Evolutionary conservation across 2,888 invertebrate genomes (phyloP).

Genomic region (Diaprepes abbreviatus): DNA sequence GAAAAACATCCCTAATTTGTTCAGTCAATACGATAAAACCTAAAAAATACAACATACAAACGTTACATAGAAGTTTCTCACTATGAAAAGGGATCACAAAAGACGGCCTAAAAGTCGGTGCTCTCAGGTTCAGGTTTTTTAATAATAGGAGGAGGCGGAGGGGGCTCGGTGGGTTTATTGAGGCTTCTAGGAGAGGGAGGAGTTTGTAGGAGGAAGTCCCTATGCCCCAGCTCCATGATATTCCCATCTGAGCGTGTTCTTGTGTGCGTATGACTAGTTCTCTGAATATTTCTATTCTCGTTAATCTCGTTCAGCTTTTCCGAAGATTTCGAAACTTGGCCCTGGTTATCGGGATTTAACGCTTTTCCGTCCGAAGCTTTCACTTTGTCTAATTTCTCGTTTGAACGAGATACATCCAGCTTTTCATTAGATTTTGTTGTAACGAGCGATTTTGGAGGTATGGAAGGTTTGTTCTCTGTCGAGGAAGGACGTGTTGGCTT

Average conservation of each 20-base stretch:
- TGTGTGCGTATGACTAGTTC: conserved; percentile 65
- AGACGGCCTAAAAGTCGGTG: conserved; percentile 63
- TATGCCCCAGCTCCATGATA: conserved; percentile 60
- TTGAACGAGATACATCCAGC: conserved; percentile 49
- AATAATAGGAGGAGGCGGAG: conserved; percentile 65
- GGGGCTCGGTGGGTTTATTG: conserved; percentile 66
- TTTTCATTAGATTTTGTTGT: conserved; percentile 47
- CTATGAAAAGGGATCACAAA: conserved; percentile 40
- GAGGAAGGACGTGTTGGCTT: conserved; percentile 49
- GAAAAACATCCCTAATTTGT: neutral
- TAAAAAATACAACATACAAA: conserved; percentile 9
- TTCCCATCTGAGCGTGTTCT: conserved; percentile 68
- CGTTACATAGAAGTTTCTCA: conserved; percentile 28
- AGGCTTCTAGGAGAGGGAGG: conserved; percentile 63
- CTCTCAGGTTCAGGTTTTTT: conserved; percentile 60
- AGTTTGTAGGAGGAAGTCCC: conserved; percentile 42
- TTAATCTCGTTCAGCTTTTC: conserved; percentile 59
- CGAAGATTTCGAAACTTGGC: conserved; percentile 50
- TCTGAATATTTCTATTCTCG: conserved; percentile 60
- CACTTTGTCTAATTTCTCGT: conserved; percentile 50
- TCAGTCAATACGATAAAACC: conserved; percentile 11
- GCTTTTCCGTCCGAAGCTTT: neutral
- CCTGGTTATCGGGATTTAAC: neutral
- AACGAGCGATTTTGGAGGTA: conserved; percentile 58
- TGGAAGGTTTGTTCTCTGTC: conserved; percentile 57